phyloP scores from a whole-genome alignment of 2,888 invertebrate species.

The Balanococcus diminutus region DNA sequence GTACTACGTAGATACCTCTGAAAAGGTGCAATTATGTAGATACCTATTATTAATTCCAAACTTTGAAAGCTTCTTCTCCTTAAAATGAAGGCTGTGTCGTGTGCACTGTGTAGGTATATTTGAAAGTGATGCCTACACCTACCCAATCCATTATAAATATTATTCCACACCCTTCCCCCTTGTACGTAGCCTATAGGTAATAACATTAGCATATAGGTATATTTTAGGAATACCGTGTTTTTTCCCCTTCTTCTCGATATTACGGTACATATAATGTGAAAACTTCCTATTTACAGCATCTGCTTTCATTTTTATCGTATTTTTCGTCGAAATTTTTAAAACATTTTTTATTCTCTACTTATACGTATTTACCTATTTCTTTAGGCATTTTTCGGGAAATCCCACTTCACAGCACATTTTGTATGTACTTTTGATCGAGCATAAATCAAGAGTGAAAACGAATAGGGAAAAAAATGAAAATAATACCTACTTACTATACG shows the following conservation, averaged over 20 bases:
- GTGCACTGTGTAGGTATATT: neutral
- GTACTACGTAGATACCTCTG: too few species aligned
- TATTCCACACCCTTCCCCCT: neutral
- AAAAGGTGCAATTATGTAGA: too few species aligned
- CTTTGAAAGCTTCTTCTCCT: too few species aligned
- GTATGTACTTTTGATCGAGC: neutral
- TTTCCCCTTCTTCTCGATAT: neutral
- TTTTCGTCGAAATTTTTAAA: neutral
- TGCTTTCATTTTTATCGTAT: neutral
- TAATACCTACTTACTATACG: too few species aligned
- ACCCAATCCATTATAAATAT: neutral
- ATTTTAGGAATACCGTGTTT: slow-evolving; percentile 21
- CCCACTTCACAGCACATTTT: neutral
- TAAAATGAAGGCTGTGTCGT: too few species aligned
- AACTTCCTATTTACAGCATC: neutral
- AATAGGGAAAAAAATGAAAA: neutral
- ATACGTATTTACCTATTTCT: neutral
- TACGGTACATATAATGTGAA: neutral
- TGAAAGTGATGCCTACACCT: neutral
- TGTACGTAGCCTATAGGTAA: too few species aligned
- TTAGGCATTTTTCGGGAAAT: neutral
- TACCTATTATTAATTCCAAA: too few species aligned
- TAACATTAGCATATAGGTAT: neutral
- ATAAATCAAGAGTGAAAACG: neutral
- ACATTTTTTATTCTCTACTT: neutral